These are phyloP conservation scores for Scomber colias DNA, from an alignment of 2,113 vertebrate species.

Conservation along the genomic window DNA sequence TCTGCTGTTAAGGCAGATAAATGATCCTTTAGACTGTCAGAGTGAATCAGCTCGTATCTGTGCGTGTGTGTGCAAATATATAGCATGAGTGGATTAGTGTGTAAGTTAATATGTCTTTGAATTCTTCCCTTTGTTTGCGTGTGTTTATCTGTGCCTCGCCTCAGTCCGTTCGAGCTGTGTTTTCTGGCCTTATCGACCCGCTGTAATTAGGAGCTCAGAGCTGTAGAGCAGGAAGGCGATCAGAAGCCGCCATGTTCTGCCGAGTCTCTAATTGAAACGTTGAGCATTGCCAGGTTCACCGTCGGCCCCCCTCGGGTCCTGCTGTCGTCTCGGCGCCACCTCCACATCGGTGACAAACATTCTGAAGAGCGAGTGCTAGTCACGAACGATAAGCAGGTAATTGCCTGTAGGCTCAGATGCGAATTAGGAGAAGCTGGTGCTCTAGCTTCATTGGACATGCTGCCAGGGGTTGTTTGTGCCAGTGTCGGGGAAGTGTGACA, in stretches of 20 bases:
- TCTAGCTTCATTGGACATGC: slow-evolving; percentile 48
- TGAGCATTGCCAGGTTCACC: slow-evolving; percentile 56
- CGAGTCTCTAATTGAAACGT: slow-evolving; percentile 78
- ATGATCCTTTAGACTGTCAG: slow-evolving; percentile 16
- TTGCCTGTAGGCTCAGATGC: slow-evolving; percentile 69
- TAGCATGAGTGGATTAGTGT: background rate
- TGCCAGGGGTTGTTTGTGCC: slow-evolving; percentile 69
- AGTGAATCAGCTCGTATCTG: slow-evolving; percentile 13
- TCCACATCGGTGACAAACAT: slow-evolving; percentile 65
- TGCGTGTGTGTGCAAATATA: slow-evolving; percentile 3
- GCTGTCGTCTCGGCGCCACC: slow-evolving; percentile 54
- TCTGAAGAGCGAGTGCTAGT: slow-evolving; percentile 59
- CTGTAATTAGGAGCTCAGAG: slow-evolving; percentile 69
- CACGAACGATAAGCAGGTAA: slow-evolving; percentile 76
- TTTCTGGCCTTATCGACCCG: slow-evolving; percentile 69
- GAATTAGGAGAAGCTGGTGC: slow-evolving; percentile 65
- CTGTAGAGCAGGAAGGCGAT: slow-evolving; percentile 62
- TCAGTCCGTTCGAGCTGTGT: slow-evolving; percentile 46
- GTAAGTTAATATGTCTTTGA: slow-evolving; percentile 29
- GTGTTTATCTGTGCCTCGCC: slow-evolving; percentile 51
- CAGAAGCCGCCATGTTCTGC: slow-evolving; percentile 62
- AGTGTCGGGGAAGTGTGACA: slow-evolving; percentile 20
- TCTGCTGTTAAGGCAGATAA: background rate
- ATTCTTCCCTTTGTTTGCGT: slow-evolving; percentile 32
- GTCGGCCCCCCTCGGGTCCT: slow-evolving; percentile 27